Percentiles rank a stretch among this genome's conserved stretches.
phyloP scores from a whole-genome alignment of 2,888 invertebrate genomes.

The Antitype chi region DNA sequence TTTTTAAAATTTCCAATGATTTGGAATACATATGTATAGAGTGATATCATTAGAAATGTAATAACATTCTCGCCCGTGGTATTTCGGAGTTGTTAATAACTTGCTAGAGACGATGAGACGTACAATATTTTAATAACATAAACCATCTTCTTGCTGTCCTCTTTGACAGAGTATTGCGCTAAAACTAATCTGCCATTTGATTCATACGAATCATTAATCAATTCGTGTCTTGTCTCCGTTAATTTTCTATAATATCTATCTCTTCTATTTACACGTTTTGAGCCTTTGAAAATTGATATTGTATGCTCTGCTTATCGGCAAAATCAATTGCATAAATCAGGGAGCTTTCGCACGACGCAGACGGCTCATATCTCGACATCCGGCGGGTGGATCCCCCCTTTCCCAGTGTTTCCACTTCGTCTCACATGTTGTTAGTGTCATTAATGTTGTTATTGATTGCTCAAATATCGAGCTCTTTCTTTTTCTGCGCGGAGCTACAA shows the following conservation, averaged over 20 bases:
- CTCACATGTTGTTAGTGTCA: conserved; percentile 72
- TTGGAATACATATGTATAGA: conserved; percentile 56
- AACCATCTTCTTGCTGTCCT: conserved; percentile 22
- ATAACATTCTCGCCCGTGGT: conserved; percentile 50
- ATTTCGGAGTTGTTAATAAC: conserved; percentile 40
- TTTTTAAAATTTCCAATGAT: conserved; percentile 74
- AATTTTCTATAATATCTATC: conserved; percentile 23
- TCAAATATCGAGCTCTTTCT: conserved; percentile 52
- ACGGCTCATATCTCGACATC: conserved; percentile 80
- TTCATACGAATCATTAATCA: conserved; percentile 50
- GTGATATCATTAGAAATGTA: conserved; percentile 61
- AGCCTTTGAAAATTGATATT: conserved; percentile 37
- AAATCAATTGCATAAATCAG: conserved; percentile 73
- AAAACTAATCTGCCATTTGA: conserved; percentile 39
- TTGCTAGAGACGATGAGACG: conserved; percentile 37
- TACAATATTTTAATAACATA: conserved; percentile 25
- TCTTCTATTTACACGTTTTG: conserved; percentile 38
- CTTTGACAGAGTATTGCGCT: conserved; percentile 19
- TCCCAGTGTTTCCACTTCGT: conserved; percentile 74
- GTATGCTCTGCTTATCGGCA: conserved; percentile 31
- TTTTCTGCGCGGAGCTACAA: conserved; percentile 22
- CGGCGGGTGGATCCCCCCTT: conserved; percentile 78
- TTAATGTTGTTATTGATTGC: conserved; percentile 75
- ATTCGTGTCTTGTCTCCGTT: conserved; percentile 32
- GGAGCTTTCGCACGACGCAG: conserved; percentile 76